These are phyloP conservation scores for Argya squamiceps DNA, from an alignment of 2,797 vertebrate species.

Conservation along the genomic window DNA sequence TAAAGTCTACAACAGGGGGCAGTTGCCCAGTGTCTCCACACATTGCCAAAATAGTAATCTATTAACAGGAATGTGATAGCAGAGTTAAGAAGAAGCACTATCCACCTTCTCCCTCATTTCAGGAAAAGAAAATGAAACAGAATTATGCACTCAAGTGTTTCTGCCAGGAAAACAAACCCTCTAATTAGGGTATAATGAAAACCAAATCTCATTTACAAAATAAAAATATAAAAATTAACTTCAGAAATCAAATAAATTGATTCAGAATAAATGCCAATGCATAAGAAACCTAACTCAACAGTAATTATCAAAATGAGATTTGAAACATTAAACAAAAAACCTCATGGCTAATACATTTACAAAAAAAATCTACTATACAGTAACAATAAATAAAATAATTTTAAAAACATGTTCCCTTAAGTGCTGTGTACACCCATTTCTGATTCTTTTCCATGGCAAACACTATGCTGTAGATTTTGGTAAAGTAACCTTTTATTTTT, in stretches of 20 bases:
- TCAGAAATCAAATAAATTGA: constrained; percentile 72
- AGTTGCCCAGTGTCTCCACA: background rate
- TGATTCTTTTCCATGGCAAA: constrained; percentile 72
- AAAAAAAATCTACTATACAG: constrained; percentile 55
- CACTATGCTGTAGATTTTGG: constrained; percentile 68
- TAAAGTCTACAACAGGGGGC: background rate
- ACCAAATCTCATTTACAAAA: constrained; percentile 56
- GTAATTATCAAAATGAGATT: constrained; percentile 54
- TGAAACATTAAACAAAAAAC: constrained; percentile 68
- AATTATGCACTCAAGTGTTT: constrained; percentile 64
- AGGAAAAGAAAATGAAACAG: background rate
- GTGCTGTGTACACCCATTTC: constrained; percentile 63
- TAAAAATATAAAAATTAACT: constrained; percentile 71
- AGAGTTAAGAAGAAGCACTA: background rate
- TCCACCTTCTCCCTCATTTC: background rate
- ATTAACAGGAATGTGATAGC: background rate
- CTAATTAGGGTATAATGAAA: constrained; percentile 67
- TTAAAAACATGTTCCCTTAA: constrained; percentile 67
- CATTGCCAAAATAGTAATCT: background rate
- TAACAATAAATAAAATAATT: constrained; percentile 76
- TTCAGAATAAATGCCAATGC: constrained; percentile 52
- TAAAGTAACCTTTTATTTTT: constrained; percentile 72
- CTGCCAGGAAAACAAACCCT: constrained; percentile 59
- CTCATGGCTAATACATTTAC: constrained; percentile 49
- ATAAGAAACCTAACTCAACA: constrained; percentile 54